phyloP scores from a whole-genome alignment of 2,113 vertebrate species.

The Camelus dromedarius region DNA sequence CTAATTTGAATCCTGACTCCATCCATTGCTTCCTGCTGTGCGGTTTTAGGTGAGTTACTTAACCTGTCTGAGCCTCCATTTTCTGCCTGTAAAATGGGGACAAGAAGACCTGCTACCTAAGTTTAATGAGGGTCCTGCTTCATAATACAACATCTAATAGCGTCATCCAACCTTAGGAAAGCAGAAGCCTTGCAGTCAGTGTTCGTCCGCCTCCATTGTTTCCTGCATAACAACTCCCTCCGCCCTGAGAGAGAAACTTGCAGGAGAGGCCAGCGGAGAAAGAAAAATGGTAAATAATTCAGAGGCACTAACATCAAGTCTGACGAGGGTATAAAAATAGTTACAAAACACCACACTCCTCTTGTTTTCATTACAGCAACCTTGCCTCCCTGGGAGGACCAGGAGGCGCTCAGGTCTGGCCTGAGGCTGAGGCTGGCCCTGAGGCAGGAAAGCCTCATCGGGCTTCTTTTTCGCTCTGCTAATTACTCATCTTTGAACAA shows the following conservation, averaged over 20 bases:
- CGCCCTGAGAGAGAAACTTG: conserved; percentile 76
- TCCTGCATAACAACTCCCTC: conserved; percentile 73
- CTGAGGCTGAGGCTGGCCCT: neutral
- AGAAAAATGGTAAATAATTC: conserved; percentile 90
- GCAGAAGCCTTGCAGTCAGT: conserved; percentile 45
- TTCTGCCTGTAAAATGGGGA: neutral
- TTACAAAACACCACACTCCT: conserved; percentile 83
- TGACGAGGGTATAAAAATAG: conserved; percentile 90
- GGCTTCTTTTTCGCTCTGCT: conserved; percentile 21
- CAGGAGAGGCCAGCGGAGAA: conserved; percentile 86
- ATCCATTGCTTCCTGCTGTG: neutral
- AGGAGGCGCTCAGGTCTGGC: neutral
- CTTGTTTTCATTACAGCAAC: conserved; percentile 84
- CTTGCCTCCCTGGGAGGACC: conserved; percentile 78
- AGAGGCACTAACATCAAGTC: conserved; percentile 87
- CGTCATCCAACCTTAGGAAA: neutral
- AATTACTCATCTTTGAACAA: conserved; percentile 73
- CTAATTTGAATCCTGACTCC: neutral
- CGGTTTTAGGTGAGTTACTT: neutral
- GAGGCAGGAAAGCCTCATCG: neutral
- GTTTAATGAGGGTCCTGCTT: neutral
- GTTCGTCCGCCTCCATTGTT: conserved; percentile 75
- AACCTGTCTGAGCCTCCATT: neutral
- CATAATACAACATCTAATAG: neutral
- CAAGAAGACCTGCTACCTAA: neutral